phyloP scores from a whole-genome alignment of 2,113 vertebrate genomes.

The Proteles cristata region DNA sequence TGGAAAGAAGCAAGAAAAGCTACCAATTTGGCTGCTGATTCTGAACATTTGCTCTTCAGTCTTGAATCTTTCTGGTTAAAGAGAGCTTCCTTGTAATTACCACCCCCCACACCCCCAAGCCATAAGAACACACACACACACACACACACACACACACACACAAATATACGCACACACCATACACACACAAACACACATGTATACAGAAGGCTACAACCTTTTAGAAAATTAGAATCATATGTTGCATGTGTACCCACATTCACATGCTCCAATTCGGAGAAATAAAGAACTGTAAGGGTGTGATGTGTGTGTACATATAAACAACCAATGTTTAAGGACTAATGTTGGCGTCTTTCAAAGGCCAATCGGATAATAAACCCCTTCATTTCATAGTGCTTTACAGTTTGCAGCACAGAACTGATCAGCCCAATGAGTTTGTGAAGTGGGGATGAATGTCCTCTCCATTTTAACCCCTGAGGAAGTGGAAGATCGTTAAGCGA shows the following conservation, averaged over 20 bases:
- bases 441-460: background rate
- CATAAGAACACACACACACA: background rate
- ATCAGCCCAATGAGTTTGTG: background rate
- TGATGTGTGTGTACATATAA: background rate
- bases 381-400: background rate
- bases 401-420: background rate
- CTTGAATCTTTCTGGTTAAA: slow-evolving; percentile 20
- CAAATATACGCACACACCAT: background rate
- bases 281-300: background rate
- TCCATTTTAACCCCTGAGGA: background rate
- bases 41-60: slow-evolving; percentile 53
- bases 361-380: background rate
- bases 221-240: background rate
- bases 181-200: background rate
- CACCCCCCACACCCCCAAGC: background rate
- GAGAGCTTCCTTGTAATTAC: background rate
- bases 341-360: background rate
- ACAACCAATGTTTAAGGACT: background rate
- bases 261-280: background rate
- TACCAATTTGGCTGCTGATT: slow-evolving; percentile 66
- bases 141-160: background rate
- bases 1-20: slow-evolving; percentile 33
- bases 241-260: background rate
- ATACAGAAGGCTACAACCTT: background rate
- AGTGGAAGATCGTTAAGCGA: background rate